phyloP scores from a whole-genome alignment of 2,797 vertebrate species.

The Melanotaenia pygmaea region DNA sequence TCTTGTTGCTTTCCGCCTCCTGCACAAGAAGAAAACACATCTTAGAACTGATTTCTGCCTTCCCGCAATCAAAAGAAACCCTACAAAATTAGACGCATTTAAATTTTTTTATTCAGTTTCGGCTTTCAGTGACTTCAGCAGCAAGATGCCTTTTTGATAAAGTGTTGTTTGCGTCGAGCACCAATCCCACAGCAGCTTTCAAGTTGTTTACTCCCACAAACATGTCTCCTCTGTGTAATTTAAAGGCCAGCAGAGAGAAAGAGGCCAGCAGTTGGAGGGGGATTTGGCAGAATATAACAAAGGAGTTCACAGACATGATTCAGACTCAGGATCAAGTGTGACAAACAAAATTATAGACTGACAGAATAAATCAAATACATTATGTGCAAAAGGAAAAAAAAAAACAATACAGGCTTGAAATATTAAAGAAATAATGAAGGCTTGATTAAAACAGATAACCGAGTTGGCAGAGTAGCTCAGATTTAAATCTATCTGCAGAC shows the following conservation, averaged over 20 bases:
- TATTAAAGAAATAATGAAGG: neutral
- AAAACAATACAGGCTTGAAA: neutral
- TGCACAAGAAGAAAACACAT: neutral
- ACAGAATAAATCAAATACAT: neutral
- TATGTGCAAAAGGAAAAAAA: neutral
- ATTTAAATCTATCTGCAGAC: neutral
- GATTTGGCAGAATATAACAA: slow-evolving; percentile 24
- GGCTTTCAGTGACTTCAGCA: neutral
- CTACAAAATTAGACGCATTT: neutral
- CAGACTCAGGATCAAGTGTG: neutral
- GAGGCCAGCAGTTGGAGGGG: slow-evolving; percentile 39
- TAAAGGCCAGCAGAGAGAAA: slow-evolving; percentile 34
- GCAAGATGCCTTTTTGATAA: slow-evolving; percentile 23
- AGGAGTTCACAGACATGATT: slow-evolving; percentile 31
- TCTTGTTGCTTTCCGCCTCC: neutral
- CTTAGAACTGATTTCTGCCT: neutral
- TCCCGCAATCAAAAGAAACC: neutral
- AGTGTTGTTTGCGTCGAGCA: slow-evolving; percentile 18
- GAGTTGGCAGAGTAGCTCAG: neutral
- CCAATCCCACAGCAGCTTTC: slow-evolving; percentile 36
- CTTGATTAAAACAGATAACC: neutral
- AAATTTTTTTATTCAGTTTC: neutral
- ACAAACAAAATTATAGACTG: slow-evolving; percentile 22
- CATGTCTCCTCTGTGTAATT: slow-evolving; percentile 39
- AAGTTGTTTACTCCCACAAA: slow-evolving; percentile 50